A percentile compares a stretch with the other conserved stretches of the same genome.
Conservation (phyloP, 2,113 vertebrate species). For the Dromaius novaehollandiae region DNA sequence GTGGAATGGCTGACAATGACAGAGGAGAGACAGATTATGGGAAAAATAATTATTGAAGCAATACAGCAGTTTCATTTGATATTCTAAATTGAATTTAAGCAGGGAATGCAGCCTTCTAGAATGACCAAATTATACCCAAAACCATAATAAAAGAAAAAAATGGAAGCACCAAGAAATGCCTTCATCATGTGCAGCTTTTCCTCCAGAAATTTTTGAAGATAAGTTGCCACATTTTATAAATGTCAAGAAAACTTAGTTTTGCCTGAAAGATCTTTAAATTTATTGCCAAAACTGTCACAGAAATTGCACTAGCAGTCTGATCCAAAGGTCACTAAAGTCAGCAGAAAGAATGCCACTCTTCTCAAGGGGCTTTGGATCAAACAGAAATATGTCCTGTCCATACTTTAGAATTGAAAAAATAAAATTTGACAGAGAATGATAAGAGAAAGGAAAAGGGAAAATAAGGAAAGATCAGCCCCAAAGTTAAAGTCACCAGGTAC, state of each 20-base stretch:
- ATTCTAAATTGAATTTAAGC: neutral
- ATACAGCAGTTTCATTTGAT: neutral
- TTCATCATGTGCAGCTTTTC: neutral
- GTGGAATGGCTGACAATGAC: neutral
- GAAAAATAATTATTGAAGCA: neutral
- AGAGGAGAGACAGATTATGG: neutral
- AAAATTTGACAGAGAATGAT: neutral
- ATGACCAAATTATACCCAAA: neutral
- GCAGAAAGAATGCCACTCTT: neutral
- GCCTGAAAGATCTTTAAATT: neutral
- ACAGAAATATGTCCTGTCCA: neutral
- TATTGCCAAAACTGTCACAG: conserved; percentile 1
- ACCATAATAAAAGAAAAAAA: neutral
- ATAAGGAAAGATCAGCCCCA: neutral
- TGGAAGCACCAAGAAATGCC: neutral
- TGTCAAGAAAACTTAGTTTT: conserved; percentile 28
- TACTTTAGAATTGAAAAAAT: neutral
- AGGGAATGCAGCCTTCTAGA: neutral
- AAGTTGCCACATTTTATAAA: conserved; percentile 23
- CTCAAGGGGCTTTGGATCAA: neutral
- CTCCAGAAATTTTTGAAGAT: neutral
- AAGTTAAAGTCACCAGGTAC: neutral
- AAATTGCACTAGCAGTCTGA: neutral
- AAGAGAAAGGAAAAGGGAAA: neutral
- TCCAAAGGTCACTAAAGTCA: conserved; percentile 39